Evolutionary conservation across 2,113 vertebrate genomes (phyloP), one percentile per base, ranked within the genome.

Genomic region (Merops nubicus): DNA sequence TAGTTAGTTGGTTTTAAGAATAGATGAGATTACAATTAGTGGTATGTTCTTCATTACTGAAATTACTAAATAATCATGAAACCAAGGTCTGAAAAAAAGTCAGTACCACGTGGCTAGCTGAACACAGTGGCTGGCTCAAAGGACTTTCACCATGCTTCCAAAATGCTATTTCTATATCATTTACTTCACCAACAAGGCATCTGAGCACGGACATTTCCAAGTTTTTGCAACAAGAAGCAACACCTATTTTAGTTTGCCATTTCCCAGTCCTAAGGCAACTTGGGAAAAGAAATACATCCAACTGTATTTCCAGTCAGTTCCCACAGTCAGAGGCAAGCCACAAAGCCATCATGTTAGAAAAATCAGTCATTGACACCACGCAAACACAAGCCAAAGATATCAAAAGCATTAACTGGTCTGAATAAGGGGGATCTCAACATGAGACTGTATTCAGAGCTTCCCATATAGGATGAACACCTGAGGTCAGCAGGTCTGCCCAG

Each of bases 101-200:
- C 62, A 83, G 75, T 25, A 70, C 48, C 68, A 63, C 4, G 12
- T 34, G 78, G 74, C 70, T 91, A 93, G 53, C 8, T 76, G 45
- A 91, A 95, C 77, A 67, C 68, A 89, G 33, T 51, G 60, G 42
- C 4, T 90, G 88, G 48, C 51, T 77, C 63, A 80, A 80, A 34
- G 54, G 45, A 91, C 77, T 94, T 95, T 65, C 60, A 82, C 68
- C 85, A 72, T 42, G 64, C 92, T 95, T 92, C 74, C 82, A 95
- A 82, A 94, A 94, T 78, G 91, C 14, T 65, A 15, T 80, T 94
- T 91, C 87, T 93, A 75, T 78, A 92, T 92, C 73, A 29, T 29
- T 96, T 80, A 88, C 13, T 73, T 54, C 21, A 68, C 73, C 79
- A 92, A 42, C 19, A 57, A 94, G 36, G 40, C 70, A 85, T 62